Percentiles rank a stretch among this genome's conserved stretches.
Conservation (phyloP, 2,797 vertebrate genomes). For the Martes flavigula region DNA sequence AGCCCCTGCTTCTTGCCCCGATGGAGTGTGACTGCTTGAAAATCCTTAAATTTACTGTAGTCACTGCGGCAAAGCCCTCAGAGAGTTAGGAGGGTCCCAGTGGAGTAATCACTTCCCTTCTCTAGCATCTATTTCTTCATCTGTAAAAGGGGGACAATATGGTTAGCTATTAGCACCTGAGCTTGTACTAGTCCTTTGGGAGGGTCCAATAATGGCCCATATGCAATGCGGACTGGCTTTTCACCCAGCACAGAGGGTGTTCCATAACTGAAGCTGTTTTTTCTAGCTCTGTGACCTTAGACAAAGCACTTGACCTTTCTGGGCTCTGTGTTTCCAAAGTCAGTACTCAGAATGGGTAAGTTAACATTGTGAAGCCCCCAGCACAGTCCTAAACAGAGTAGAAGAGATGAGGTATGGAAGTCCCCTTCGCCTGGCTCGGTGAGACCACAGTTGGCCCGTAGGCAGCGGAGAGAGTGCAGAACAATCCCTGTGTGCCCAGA, state of each 20-base stretch:
- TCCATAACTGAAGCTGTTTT: neutral
- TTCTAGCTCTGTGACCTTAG: neutral
- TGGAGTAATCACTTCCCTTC: neutral
- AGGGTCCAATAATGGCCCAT: neutral
- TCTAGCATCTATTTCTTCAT: neutral
- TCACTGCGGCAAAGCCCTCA: neutral
- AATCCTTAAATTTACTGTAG: neutral
- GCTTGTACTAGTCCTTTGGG: neutral
- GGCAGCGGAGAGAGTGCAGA: neutral
- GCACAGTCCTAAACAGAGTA: no score
- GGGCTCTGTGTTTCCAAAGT: neutral
- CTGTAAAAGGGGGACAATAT: neutral
- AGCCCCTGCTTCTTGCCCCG: neutral
- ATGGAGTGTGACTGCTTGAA: neutral
- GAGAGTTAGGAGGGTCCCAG: neutral
- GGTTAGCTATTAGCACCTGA: neutral
- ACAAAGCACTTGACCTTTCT: neutral
- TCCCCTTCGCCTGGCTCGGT: neutral
- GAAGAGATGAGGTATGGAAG: fast-evolving
- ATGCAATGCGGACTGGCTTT: neutral
- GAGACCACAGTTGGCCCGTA: neutral
- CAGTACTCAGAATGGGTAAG: no score
- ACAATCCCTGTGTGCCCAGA: neutral
- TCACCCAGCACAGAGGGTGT: neutral
- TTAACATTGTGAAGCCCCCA: fast-evolving